These are phyloP conservation scores for Pissodes strobi DNA, from an alignment of 1,140 invertebrate species.

Conservation along the genomic window DNA sequence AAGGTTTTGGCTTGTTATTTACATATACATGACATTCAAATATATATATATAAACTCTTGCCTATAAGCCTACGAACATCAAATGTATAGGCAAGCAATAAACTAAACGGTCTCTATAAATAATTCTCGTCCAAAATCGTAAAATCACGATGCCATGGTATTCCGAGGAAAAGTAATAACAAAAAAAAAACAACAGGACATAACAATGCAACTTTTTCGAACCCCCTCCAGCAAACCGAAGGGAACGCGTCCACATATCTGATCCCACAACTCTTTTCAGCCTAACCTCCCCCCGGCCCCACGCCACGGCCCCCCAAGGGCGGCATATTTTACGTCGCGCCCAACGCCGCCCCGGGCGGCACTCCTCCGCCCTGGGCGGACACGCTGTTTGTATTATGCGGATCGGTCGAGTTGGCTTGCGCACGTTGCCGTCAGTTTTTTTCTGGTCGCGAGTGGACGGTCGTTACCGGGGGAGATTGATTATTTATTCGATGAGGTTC, in stretches of 20 bases:
- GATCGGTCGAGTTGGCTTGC: conserved; percentile 21
- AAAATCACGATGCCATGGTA: no score
- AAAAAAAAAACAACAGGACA: no score
- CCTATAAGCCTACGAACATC: no score
- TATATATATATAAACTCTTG: no score
- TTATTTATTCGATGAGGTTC: not conserved
- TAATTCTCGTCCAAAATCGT: no score
- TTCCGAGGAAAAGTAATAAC: no score
- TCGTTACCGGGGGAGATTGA: not conserved
- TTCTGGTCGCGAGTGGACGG: not conserved
- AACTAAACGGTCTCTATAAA: no score
- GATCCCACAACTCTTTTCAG: conserved; percentile 27
- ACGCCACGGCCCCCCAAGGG: conserved; percentile 6
- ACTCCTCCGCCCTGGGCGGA: conserved; percentile 31
- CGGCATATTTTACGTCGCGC: conserved; percentile 35
- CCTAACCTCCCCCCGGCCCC: not conserved
- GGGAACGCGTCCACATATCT: conserved; percentile 28
- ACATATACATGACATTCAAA: no score
- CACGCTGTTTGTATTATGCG: conserved; percentile 35
- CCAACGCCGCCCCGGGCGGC: conserved; percentile 30
- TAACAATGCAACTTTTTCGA: no score
- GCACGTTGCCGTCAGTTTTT: conserved; percentile 12
- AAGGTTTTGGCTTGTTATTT: no score
- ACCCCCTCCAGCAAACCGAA: no score
- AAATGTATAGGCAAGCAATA: no score